A percentile compares a stretch with the other conserved stretches of the same genome.
phyloP scores from a whole-genome alignment of 2,797 vertebrate species.

The Protosalanx chinensis region DNA sequence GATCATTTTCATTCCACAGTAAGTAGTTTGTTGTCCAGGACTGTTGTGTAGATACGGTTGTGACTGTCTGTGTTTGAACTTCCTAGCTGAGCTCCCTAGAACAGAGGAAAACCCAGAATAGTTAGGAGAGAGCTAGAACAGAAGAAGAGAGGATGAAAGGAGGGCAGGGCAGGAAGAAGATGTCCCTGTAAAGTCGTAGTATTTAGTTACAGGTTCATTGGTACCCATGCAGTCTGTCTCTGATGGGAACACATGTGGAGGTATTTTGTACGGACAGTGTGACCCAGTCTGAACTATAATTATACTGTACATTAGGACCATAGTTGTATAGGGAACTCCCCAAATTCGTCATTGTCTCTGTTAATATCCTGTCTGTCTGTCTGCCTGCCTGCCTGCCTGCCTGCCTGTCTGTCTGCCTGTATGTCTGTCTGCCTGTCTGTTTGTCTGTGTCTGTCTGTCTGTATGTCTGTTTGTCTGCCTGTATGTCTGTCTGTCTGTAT shows the following conservation, averaged over 20 bases:
- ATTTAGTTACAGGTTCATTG: background rate
- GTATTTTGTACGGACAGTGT: background rate
- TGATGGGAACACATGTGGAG: background rate
- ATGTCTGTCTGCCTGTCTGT: too few species aligned
- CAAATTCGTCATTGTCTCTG: background rate
- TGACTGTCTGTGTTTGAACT: slow-evolving; percentile 23
- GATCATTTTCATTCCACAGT: background rate
- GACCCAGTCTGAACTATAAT: background rate
- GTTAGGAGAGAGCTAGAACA: background rate
- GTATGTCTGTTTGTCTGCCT: too few species aligned
- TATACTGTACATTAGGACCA: background rate
- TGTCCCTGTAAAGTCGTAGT: too few species aligned
- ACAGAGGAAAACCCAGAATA: background rate
- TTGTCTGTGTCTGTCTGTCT: too few species aligned
- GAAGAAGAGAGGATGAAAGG: background rate
- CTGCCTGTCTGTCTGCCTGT: too few species aligned
- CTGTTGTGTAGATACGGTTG: background rate
- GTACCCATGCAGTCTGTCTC: background rate
- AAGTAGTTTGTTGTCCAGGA: background rate
- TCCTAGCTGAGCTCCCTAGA: background rate
- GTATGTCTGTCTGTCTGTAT: too few species aligned
- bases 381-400: too few species aligned
- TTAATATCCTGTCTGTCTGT: too few species aligned
- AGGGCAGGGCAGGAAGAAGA: background rate
- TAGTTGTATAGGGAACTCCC: background rate